Percentiles rank a stretch among this genome's conserved stretches.
These are phyloP conservation scores for Trichogramma pretiosum DNA, from an alignment of 1,140 invertebrate species.

Conservation along the genomic window DNA sequence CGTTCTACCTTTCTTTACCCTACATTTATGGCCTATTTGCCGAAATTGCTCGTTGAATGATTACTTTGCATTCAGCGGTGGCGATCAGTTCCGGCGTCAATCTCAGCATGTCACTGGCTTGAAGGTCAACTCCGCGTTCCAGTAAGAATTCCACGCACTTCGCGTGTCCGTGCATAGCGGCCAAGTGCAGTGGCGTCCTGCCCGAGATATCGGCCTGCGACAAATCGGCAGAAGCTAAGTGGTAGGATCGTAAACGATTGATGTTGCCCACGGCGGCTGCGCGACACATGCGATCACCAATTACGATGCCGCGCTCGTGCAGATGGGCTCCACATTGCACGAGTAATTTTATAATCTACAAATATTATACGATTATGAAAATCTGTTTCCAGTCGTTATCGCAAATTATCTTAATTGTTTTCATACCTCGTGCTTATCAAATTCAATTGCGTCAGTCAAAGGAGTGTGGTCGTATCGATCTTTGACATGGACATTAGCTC, in stretches of 20 bases:
- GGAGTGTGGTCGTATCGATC: conserved; percentile 57
- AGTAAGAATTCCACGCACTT: conserved; percentile 41
- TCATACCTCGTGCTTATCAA: conserved; percentile 51
- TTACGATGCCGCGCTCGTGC: conserved; percentile 37
- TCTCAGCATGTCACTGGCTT: conserved; percentile 38
- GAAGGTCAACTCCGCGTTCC: conserved; percentile 32
- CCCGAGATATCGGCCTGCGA: conserved; percentile 50
- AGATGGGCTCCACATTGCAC: conserved; percentile 59
- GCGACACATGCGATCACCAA: conserved; percentile 54
- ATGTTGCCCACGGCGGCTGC: conserved; percentile 52
- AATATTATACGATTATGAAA: conserved; percentile 8
- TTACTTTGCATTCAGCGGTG: conserved; percentile 23
- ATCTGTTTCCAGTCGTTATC: too few species aligned
- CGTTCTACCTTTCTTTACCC: too few species aligned
- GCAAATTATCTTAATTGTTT: too few species aligned
- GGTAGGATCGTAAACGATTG: conserved; percentile 49
- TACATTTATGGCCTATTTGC: too few species aligned
- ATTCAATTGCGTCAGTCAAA: conserved; percentile 54
- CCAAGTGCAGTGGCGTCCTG: conserved; percentile 54
- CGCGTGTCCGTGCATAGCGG: conserved; percentile 42
- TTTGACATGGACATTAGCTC: conserved; percentile 74
- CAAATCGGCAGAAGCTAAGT: conserved; percentile 56
- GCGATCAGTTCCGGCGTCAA: conserved; percentile 47
- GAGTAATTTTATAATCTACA: conserved; percentile 47
- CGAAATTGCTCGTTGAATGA: background rate